Conservation (phyloP, 2,888 invertebrate species). For the Rhorus exstirpatorius region DNA sequence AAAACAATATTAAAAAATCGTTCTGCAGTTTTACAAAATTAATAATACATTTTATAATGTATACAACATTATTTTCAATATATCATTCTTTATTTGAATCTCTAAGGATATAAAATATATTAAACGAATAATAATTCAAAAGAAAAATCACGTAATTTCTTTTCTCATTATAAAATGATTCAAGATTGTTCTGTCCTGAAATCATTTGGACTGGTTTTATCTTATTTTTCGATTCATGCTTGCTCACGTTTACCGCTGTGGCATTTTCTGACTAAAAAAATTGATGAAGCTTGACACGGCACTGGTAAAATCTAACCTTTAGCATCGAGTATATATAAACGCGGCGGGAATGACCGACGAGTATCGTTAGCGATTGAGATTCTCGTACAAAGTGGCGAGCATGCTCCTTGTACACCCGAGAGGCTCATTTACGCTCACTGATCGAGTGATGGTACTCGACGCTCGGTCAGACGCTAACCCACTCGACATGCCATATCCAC, state of each 20-base stretch:
- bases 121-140: too few species aligned
- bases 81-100: too few species aligned
- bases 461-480: slow-evolving; percentile 43
- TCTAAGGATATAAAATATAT: too few species aligned
- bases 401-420: slow-evolving; percentile 9
- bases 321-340: slow-evolving; percentile 12
- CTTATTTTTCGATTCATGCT: neutral
- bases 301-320: slow-evolving; percentile 4
- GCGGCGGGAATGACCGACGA: slow-evolving; percentile 2
- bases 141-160: too few species aligned
- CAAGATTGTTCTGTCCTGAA: neutral
- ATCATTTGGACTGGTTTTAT: neutral
- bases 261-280: slow-evolving; percentile 10
- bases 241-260: neutral
- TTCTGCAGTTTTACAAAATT: too few species aligned
- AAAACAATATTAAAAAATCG: too few species aligned
- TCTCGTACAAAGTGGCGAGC: neutral
- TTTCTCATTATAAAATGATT: neutral
- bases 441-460: slow-evolving; percentile 53
- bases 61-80: too few species aligned
- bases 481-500: slow-evolving; percentile 40
- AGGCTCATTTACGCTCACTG: slow-evolving; percentile 42
- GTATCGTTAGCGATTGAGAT: slow-evolving; percentile 12
- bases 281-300: neutral
- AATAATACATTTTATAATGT: too few species aligned